Conservation (phyloP, 2,888 invertebrate species). For the Calephelis perditalis region DNA sequence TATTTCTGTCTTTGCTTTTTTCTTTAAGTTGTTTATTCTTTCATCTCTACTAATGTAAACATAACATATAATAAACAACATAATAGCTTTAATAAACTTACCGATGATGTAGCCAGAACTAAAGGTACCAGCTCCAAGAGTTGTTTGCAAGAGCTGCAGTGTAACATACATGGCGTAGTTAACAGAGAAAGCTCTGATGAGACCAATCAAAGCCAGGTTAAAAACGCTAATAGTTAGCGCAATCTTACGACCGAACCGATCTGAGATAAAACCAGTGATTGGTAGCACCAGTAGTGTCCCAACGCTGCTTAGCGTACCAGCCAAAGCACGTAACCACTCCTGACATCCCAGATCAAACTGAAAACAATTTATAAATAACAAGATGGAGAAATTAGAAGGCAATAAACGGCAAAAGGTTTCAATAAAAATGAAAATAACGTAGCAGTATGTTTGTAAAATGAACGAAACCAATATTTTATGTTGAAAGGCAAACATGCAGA, state of each 20-base stretch:
- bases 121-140: slow-evolving; percentile 56
- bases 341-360: slow-evolving; percentile 78
- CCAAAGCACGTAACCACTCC: slow-evolving; percentile 80
- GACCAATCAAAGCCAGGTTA: slow-evolving; percentile 39
- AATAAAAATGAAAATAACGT: too few species aligned
- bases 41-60: too few species aligned
- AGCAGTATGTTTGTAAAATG: too few species aligned
- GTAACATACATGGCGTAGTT: slow-evolving; percentile 59
- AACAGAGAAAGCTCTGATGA: slow-evolving; percentile 70
- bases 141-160: slow-evolving; percentile 59
- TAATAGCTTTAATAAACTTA: slow-evolving; percentile 16
- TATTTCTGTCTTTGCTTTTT: too few species aligned
- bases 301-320: slow-evolving; percentile 81
- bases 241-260: slow-evolving; percentile 68
- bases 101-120: slow-evolving; percentile 48
- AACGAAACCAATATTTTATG: too few species aligned
- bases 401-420: too few species aligned
- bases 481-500: too few species aligned
- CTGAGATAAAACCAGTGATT: slow-evolving; percentile 80
- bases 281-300: slow-evolving; percentile 81
- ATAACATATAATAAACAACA: too few species aligned
- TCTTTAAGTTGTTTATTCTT: too few species aligned
- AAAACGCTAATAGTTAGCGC: slow-evolving; percentile 50
- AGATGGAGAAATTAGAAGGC: too few species aligned
- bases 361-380: not conserved